Conservation (phyloP, 1,140 invertebrate species). For the Solenopsis invicta region DNA sequence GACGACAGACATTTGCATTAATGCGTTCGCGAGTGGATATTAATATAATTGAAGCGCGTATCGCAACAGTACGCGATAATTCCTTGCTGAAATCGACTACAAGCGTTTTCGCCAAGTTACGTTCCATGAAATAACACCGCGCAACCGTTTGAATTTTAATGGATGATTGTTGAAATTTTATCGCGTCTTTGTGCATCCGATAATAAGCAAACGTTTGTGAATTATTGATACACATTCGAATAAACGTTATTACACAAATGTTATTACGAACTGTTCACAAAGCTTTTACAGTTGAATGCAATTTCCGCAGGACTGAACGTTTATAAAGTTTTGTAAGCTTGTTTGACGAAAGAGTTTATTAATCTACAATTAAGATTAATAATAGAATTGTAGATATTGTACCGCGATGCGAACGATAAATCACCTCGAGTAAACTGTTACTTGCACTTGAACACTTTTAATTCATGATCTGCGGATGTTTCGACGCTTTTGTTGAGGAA, state of each 20-base stretch:
- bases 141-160: conserved; percentile 2
- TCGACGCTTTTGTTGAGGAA: not conserved
- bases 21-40: conserved; percentile 1
- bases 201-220: not conserved
- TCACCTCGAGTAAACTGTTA: not conserved
- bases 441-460: not conserved
- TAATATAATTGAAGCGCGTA: conserved; percentile 39
- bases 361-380: not conserved
- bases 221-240: not conserved
- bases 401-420: no score
- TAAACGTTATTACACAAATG: not conserved
- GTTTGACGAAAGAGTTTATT: conserved; percentile 12
- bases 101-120: not conserved
- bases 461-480: not conserved
- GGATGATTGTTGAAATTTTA: not conserved
- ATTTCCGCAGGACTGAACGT: not conserved
- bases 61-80: not conserved
- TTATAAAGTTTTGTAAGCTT: not conserved
- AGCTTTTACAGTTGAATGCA: conserved; percentile 4
- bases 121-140: conserved; percentile 10
- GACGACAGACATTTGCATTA: conserved; percentile 30
- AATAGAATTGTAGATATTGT: not conserved
- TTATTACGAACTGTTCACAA: not conserved
- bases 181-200: not conserved
- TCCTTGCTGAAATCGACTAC: not conserved